Evolutionary conservation across 1,140 invertebrate genomes (phyloP), one percentile per base, ranked within the genome.

Genomic region (Zelostemma sp.): DNA sequence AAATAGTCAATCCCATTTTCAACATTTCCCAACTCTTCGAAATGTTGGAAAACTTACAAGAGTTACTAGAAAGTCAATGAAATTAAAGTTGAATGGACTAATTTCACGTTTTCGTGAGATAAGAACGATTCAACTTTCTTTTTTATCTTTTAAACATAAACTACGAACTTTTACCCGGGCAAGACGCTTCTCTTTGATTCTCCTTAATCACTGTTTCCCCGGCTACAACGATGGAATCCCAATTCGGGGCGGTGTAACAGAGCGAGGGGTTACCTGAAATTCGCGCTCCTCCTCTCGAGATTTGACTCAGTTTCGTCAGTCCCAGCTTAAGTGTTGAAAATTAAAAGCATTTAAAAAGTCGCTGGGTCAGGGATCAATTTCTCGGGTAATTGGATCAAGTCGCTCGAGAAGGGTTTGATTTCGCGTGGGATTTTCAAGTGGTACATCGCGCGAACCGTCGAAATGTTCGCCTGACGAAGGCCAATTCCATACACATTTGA

Each of bases 231-330:
- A 93, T 91, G 33, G 77, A 57, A 45, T 82, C 75, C 93, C 93
- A 95, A 73, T 93, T 88, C n/a, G 95, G 85, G 0, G 91, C 91
- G 2, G 90, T 86, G 77, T 91, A 93, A 78, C 93, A 95, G 1
- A 95, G 82, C 15, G 87, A 82, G 0, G 89, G 87, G 84, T 95
- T 95, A 64, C 90, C 90, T 62, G 91, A 88, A 28, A 95, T 89
- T 17, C 90, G 82, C 1, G 94, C 90, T 9, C 86, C 86, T 1
- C 93, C 93, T 35, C 89, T 85, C 31, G 88, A 85, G 60, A 95
- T 93, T 40, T 88, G 84, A 0, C 88, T 91, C 58, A 95, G 81
- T 31, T 88, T 89, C 12, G 77, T 80, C 14, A 95, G 83, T 14
- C 90, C 92, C 62, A 95, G 87, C 78, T 93, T 79, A 56, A n/a